Percentiles rank a stretch among this genome's conserved stretches.
Evolutionary conservation across 2,113 vertebrate genomes (phyloP).

Genomic region (Thamnophis sirtalis): DNA sequence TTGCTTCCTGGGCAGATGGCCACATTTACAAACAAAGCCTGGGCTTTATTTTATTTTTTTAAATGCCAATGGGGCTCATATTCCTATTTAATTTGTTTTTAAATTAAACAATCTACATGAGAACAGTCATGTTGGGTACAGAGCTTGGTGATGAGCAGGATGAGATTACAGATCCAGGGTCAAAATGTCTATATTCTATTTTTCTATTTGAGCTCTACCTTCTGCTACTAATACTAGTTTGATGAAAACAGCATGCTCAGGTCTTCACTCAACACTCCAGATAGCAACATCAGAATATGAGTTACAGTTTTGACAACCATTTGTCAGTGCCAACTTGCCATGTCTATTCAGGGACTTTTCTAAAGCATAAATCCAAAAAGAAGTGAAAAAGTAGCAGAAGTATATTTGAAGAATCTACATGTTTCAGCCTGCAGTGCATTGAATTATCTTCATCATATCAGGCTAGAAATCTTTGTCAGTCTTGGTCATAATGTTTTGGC

Average conservation of each 20-base stretch:
- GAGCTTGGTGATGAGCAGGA: background rate
- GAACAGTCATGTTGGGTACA: background rate
- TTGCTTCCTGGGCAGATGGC: background rate
- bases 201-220: background rate
- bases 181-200: background rate
- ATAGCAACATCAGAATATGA: background rate
- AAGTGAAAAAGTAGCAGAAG: background rate
- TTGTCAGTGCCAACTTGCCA: background rate
- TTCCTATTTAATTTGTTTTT: background rate
- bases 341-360: background rate
- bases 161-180: background rate
- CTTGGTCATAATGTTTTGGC: background rate
- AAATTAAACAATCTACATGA: background rate
- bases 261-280: background rate
- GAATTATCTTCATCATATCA: background rate
- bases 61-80: background rate
- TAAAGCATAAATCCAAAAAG: background rate
- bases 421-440: background rate
- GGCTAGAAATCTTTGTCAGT: background rate
- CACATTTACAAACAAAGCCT: background rate
- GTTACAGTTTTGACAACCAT: background rate
- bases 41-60: background rate
- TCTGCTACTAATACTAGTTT: background rate
- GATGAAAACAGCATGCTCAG: background rate
- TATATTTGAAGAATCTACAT: background rate